Conservation (phyloP, 2,113 vertebrate species). For the Hippocampus barbouri region DNA sequence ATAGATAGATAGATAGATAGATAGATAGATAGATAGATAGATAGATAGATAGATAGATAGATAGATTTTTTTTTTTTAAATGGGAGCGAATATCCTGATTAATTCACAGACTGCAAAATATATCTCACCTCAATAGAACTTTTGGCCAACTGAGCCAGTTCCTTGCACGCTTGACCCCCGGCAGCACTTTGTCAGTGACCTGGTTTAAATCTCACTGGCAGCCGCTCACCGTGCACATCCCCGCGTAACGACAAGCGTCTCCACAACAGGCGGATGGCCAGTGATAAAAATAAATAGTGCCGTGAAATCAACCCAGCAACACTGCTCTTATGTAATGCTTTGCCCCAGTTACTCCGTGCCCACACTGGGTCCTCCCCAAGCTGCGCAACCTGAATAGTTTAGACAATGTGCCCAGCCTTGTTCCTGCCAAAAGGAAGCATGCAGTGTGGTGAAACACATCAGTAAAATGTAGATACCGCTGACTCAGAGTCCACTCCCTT, state of each 20-base stretch:
- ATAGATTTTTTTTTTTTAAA: neutral
- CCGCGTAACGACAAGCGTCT: slow-evolving; percentile 54
- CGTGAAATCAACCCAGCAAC: slow-evolving; percentile 60
- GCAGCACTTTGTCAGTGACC: slow-evolving; percentile 49
- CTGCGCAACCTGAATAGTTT: slow-evolving; percentile 35
- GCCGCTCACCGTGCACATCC: slow-evolving; percentile 42
- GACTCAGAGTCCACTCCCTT: slow-evolving; percentile 8
- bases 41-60: no score
- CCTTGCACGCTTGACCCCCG: slow-evolving; percentile 18
- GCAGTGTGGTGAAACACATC: neutral
- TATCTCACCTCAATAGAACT: neutral
- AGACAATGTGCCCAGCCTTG: slow-evolving; percentile 8
- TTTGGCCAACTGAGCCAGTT: neutral
- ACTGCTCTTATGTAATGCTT: slow-evolving; percentile 55
- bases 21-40: no score
- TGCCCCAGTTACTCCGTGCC: slow-evolving; percentile 56
- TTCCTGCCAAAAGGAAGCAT: slow-evolving; percentile 2
- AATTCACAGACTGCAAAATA: neutral
- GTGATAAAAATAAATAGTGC: slow-evolving; percentile 66
- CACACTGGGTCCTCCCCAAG: slow-evolving; percentile 12
- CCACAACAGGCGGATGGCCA: slow-evolving; percentile 47
- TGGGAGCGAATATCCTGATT: neutral
- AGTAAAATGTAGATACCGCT: slow-evolving; percentile 15
- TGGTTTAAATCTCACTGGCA: slow-evolving; percentile 53
- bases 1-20: no score